Evolutionary conservation across 2,113 vertebrate genomes (phyloP), one percentile per base, ranked within the genome.

Genomic region (Burhinus bistriatus): DNA sequence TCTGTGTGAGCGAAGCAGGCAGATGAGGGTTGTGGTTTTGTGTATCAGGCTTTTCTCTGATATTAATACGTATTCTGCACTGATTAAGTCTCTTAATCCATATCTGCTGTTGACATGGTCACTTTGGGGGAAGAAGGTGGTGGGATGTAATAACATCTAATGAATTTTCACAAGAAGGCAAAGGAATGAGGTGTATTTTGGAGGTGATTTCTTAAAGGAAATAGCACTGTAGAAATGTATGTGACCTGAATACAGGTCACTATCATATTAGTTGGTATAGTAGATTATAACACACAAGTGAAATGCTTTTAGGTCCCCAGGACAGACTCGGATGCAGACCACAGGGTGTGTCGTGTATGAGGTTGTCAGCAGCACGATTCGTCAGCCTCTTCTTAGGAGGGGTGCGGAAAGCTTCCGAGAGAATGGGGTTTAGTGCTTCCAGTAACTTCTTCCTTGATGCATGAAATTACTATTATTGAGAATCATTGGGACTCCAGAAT

Each of bases 361-460:
- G 69, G 5, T 12, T 69, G 54, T 77, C 73, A 34, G 75, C 84
- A 76, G 89, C 26, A 11, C 6, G 29, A 72, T 71, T 68, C 1
- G 2, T 75, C 90, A 88, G 68, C 77, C 62, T 77, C 38, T 52
- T 12, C 25, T 79, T 27, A 54, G 72, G 73, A 94, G 65, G 57
- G 89, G 58, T 42, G 47, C 70, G 69, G 58, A 62, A 65, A 89
- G 88, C 96, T 94, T 25, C 66, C 5, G 27, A 27, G 79, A 71
- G 72, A 89, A 69, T 29, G 73, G 83, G 59, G 8, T 82, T 76
- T 29, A 59, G 59, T 89, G 83, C 79, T 97, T 98, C 95, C 94
- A 93, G 92, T 87, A 90, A 84, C 89, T 93, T 90, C 94, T 93
- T 75, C 89, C 70, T n/a, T 11, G 7, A 34, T 65, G 95, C 78